These are phyloP conservation scores for Felis chaus DNA, from an alignment of 2,113 vertebrate species.

Conservation along the genomic window DNA sequence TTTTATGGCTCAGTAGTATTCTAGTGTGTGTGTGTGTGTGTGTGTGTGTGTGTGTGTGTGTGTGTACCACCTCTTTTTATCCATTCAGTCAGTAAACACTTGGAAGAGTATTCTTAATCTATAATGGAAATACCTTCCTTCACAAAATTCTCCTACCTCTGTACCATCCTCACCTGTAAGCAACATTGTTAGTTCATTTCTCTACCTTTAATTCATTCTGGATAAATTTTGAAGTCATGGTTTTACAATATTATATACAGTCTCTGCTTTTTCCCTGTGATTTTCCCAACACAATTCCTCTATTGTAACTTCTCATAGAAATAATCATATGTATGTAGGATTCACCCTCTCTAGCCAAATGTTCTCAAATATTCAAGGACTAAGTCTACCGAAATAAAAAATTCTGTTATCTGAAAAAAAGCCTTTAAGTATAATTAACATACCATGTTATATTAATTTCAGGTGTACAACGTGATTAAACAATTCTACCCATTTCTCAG, in stretches of 20 bases:
- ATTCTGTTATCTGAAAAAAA: too few species aligned
- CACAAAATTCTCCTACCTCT: neutral
- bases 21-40: too few species aligned
- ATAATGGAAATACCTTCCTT: neutral
- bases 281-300: neutral
- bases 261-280: neutral
- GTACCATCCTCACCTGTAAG: neutral
- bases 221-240: neutral
- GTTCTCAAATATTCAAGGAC: constrained; percentile 53
- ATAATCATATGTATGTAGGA: neutral
- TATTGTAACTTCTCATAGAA: constrained; percentile 27
- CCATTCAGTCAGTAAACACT: neutral
- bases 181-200: neutral
- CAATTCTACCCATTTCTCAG: neutral
- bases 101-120: neutral
- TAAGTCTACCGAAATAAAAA: neutral
- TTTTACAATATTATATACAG: neutral
- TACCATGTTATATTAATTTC: neutral
- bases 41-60: too few species aligned
- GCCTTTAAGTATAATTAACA: neutral
- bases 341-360: neutral
- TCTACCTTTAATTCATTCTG: constrained; percentile 15
- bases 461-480: neutral
- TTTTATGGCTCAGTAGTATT: neutral
- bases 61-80: neutral